Evolutionary conservation across 2,113 vertebrate species (phyloP), one percentile per base, ranked within the genome.

Genomic region (Nannospalax galili): DNA sequence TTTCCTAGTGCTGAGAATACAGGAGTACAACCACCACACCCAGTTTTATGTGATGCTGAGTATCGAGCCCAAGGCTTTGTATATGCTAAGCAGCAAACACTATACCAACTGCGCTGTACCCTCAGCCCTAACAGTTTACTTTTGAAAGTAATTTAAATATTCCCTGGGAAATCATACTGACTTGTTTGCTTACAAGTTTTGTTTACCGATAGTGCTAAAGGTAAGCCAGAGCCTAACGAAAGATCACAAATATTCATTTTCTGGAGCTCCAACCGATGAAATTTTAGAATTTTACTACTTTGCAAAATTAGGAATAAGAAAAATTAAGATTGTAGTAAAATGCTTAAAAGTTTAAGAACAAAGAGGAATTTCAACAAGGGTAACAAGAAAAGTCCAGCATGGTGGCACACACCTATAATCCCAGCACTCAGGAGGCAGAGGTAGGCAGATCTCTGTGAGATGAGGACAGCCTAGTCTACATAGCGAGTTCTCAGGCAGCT

Each of bases 281-380:
- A 80, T 85, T 90, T 94, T 94, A 89, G 37, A 52, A 74, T 92
- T 88, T 85, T 60, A 12, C 12, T 88, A 85, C 73, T 85, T 80
- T 56, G 74, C 91, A 93, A 85, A 93, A 45, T 37, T 24, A 86
- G 67, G 86, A 91, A 80, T 84, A 19, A 87, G 26, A 84, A 94
- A 94, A 95, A 82, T 65, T 72, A 89, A 64, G 79, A 80, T 24
- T 92, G 77, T 28, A n/a, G n/a, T n/a, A 91, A 90, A 95, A 84
- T 73, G 62, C 87, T 90, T 84, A 11, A 56, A 88, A 17, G 6
- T 42, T 84, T 40, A 84, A 52, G 35, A 91, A 90, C 48, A 69
- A 69, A 84, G 6, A 70, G 48, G 48, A 56, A 45, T 45, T 84
- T 84, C 93, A 90, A 77, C 30, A 94, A 88, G 37, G 7, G 45